These are phyloP conservation scores for Asteroscopus sphinx DNA, from an alignment of 2,888 invertebrate species.

Conservation along the genomic window DNA sequence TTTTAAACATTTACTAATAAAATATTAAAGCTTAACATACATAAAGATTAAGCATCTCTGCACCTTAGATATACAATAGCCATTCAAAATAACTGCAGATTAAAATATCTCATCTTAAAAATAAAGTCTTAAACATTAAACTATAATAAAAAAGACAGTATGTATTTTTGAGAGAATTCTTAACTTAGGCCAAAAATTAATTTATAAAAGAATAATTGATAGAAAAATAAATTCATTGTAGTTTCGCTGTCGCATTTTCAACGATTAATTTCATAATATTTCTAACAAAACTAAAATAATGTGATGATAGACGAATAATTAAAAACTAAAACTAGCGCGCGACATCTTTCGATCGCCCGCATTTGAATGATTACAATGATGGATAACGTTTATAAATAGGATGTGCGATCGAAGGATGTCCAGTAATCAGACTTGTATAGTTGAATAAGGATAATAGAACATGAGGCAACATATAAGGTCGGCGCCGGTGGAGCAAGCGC, in stretches of 20 bases:
- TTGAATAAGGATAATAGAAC: constrained; percentile 68
- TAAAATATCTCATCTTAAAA: constrained; percentile 90
- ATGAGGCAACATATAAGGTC: constrained; percentile 79
- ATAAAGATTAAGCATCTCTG: constrained; percentile 90
- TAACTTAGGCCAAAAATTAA: constrained; percentile 85
- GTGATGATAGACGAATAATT: constrained; percentile 75
- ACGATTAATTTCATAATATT: constrained; percentile 54
- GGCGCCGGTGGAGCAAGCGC: constrained; percentile 63
- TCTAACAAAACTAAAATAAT: constrained; percentile 68
- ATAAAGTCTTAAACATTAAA: constrained; percentile 88
- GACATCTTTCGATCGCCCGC: constrained; percentile 71
- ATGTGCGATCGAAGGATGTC: constrained; percentile 72
- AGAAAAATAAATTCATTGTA: constrained; percentile 79
- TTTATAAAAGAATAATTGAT: constrained; percentile 64
- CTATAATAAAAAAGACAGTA: constrained; percentile 82
- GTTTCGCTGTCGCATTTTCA: constrained; percentile 80
- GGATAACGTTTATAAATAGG: constrained; percentile 55
- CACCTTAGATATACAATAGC: constrained; percentile 89
- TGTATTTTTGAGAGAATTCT: constrained; percentile 78
- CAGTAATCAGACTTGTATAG: constrained; percentile 74
- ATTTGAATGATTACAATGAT: constrained; percentile 49
- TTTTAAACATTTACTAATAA: constrained; percentile 90
- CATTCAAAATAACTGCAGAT: constrained; percentile 90
- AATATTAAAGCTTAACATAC: constrained; percentile 90
- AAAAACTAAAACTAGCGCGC: constrained; percentile 75